A percentile compares a stretch with the other conserved stretches of the same genome.
Evolutionary conservation across 2,888 invertebrate genomes (phyloP).

Genomic region (Branchellion lobata): DNA sequence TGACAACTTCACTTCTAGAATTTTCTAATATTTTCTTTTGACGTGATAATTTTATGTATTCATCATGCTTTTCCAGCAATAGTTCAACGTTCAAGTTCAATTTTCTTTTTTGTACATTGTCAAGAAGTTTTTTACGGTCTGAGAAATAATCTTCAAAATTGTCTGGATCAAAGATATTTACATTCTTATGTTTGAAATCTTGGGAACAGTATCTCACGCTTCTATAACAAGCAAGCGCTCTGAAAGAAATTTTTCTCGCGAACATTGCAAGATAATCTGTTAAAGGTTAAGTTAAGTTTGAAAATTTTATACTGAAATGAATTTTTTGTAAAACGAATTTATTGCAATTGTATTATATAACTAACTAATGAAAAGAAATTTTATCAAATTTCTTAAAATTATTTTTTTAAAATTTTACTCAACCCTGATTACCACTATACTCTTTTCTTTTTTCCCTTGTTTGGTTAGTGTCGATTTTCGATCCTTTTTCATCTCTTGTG

Average conservation of each 20-base stretch:
- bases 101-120: neutral
- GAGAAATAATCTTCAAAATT: constrained; percentile 9
- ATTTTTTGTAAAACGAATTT: no score
- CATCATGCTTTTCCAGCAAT: neutral
- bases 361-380: no score
- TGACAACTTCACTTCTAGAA: neutral
- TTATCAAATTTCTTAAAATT: no score
- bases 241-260: no score
- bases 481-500: constrained; percentile 2
- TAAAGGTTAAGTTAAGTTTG: neutral
- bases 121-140: neutral
- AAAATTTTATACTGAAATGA: neutral
- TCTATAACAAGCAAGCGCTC: neutral
- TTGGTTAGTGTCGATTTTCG: neutral
- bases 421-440: neutral
- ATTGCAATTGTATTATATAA: no score
- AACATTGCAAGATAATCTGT: neutral
- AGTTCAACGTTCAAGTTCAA: neutral
- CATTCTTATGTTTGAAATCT: neutral
- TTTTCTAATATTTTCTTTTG: neutral
- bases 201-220: neutral
- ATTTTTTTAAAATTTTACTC: neutral
- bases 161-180: neutral
- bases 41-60: neutral
- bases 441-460: neutral